Evolutionary conservation across 2,888 invertebrate species (phyloP), one percentile per base, ranked within the genome.

Genomic region (Odontomyia ornata): DNA sequence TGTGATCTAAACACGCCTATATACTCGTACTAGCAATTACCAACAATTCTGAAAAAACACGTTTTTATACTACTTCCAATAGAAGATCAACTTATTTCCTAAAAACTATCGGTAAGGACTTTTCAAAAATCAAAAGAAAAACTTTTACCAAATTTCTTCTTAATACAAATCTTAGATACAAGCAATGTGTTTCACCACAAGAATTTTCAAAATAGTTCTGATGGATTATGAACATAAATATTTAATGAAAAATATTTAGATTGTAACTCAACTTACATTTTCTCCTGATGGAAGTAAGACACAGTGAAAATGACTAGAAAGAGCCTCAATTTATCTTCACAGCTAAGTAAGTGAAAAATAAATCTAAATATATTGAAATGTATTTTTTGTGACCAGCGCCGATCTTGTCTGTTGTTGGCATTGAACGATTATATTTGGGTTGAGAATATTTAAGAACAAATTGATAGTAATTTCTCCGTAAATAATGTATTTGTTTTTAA

Each of bases 51-150:
- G 46, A 69, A 23, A 13, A 0, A 47, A 69, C 69, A 69, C 69
- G 46, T 69, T 69, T 69, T 69, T 69, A 69, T 69, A 69, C 69
- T 21, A 47, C 25, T 69, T 46, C 69, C 69, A 69, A 47, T 23
- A 47, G n/a, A 69, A 7, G 36, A 65, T 15, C n/a, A 62, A 62
- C 13, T 52, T n/a, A 52, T 15, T 15, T 60, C 57, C 23, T 21
- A 21, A 18, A 18, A 60, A 21, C n/a, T 60, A 60, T 21, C 57
- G 21, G 5, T 25, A 9, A 60, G 57, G 5, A 23, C 57, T 60
- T 60, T 52, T 52, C n/a, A 4, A 52, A 15, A 9, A 13, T 13
- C n/a, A 13, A 52, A 18, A 15, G 4, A 52, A 13, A 9, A 18
- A n/a, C n/a, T n/a, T n/a, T n/a, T n/a, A n/a, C n/a, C n/a, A n/a